Evolutionary conservation across 1,140 invertebrate genomes (phyloP).

Genomic region (Adoxophyes honmai): DNA sequence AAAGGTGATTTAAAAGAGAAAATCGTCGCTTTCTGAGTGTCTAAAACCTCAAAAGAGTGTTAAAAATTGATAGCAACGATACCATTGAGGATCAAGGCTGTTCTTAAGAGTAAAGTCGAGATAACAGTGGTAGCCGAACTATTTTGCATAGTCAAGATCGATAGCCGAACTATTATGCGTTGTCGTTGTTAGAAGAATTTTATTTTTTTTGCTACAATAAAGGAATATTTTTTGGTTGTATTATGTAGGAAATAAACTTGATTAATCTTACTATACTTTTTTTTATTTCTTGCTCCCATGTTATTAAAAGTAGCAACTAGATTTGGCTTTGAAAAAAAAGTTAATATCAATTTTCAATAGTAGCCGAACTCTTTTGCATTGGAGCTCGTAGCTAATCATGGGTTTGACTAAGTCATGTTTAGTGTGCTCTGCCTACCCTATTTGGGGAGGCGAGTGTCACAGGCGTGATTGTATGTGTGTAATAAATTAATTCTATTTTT

Average conservation of each 20-base stretch:
- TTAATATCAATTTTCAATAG: too few relatives aligned
- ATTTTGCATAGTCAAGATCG: not conserved
- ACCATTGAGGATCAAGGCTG: not conserved
- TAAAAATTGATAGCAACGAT: not conserved
- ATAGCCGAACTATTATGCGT: not conserved
- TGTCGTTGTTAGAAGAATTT: too few relatives aligned
- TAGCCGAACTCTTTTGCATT: too few relatives aligned
- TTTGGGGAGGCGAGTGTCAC: too few relatives aligned
- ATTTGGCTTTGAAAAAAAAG: not conserved
- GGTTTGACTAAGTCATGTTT: too few relatives aligned
- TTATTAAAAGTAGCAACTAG: not conserved
- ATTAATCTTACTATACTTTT: too few relatives aligned
- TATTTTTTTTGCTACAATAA: too few relatives aligned
- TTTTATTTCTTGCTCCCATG: not conserved
- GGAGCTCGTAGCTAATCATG: too few relatives aligned
- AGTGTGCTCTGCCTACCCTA: too few relatives aligned
- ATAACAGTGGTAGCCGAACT: not conserved
- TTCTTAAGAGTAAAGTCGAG: not conserved
- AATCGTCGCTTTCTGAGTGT: constrained; percentile 20
- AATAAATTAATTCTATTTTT: too few relatives aligned
- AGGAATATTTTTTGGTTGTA: not conserved
- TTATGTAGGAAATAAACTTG: too few relatives aligned
- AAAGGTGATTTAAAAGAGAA: constrained; percentile 20
- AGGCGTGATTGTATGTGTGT: too few relatives aligned
- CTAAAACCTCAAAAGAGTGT: constrained; percentile 19